Evolutionary conservation across 2,113 vertebrate species (phyloP).

Genomic region (Pyrgilauda ruficollis): DNA sequence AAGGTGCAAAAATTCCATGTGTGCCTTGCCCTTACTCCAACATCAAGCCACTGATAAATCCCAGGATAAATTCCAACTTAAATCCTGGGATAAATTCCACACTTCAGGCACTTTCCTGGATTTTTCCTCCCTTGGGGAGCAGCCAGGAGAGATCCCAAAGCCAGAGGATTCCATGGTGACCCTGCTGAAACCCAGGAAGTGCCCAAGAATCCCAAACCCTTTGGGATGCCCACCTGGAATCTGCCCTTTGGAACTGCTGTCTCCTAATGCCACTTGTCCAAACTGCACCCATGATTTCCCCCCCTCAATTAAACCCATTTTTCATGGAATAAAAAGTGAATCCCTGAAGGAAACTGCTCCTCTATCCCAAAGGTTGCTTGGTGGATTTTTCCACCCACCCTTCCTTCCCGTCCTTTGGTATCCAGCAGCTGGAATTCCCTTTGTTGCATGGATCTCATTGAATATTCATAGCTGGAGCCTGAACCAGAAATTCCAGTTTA

Average conservation of each 20-base stretch:
- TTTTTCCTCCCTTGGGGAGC: not conserved
- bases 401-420: not conserved
- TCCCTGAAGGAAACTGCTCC: not conserved
- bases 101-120: not conserved
- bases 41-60: not conserved
- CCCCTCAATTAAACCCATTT: not conserved
- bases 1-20: not conserved
- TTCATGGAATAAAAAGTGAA: not conserved
- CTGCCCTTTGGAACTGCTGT: not conserved
- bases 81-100: not conserved
- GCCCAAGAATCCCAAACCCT: not conserved
- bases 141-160: not conserved
- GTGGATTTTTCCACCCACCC: not conserved
- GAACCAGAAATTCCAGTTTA: not conserved
- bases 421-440: not conserved
- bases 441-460: not conserved
- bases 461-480: not conserved
- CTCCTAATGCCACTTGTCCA: not conserved
- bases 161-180: not conserved
- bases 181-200: not conserved
- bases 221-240: not conserved
- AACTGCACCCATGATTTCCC: fast-evolving
- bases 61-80: not conserved
- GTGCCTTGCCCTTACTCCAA: not conserved
- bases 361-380: not conserved